Evolutionary conservation across 2,888 invertebrate genomes (phyloP).

Genomic region (Melinaea marsaeus): DNA sequence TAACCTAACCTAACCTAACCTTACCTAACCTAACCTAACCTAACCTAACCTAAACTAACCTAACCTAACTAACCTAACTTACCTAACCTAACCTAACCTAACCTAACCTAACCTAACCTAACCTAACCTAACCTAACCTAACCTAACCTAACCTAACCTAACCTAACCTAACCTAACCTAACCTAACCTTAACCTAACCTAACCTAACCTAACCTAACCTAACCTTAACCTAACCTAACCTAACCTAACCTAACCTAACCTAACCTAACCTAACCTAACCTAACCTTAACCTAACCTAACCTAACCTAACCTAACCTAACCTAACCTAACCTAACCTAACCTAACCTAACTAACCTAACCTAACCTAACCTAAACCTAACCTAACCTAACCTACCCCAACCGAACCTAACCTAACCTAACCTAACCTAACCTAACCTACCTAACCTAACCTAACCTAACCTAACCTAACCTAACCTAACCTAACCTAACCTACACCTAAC

Average conservation of each 20-base stretch:
- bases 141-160: too few species aligned
- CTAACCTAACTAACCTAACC: conserved; percentile 24
- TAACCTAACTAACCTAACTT: conserved; percentile 27
- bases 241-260: conserved; percentile 21
- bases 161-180: too few species aligned
- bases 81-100: too few species aligned
- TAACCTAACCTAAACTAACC: conserved; percentile 38
- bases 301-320: conserved; percentile 26
- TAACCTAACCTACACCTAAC: conserved; percentile 32
- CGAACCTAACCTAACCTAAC: conserved; percentile 26
- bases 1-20: conserved; percentile 25
- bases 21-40: conserved; percentile 30
- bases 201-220: conserved; percentile 15
- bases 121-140: too few species aligned
- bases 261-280: conserved; percentile 18
- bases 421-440: conserved; percentile 28
- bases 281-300: too few species aligned
- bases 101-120: conserved; percentile 34
- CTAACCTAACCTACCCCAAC: conserved; percentile 24
- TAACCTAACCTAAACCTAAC: too few species aligned
- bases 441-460: conserved; percentile 33
- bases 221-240: conserved; percentile 15
- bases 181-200: too few species aligned
- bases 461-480: conserved; percentile 34
- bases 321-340: conserved; percentile 26